Conservation (phyloP, 2,888 invertebrate genomes). For the Archips crataeganus region DNA sequence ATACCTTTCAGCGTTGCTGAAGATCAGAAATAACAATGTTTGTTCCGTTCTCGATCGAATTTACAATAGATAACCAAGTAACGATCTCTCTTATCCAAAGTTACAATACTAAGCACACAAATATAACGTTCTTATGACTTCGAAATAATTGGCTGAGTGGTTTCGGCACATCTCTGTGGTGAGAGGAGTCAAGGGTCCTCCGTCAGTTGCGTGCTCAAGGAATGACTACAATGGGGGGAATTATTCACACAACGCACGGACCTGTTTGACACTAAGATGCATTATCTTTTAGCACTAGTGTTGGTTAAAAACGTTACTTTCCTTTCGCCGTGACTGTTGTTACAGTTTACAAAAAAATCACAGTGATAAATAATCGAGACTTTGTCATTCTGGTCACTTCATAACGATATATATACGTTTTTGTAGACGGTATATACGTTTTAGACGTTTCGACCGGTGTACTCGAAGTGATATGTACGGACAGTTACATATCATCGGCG, state of each 20-base stretch:
- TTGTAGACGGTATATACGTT: too few species aligned
- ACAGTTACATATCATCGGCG: too few species aligned
- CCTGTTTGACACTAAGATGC: slow-evolving; percentile 32
- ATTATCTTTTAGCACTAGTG: slow-evolving; percentile 29
- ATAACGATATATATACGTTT: too few species aligned
- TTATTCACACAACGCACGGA: slow-evolving; percentile 39
- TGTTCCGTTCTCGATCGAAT: too few species aligned
- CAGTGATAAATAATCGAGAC: too few species aligned
- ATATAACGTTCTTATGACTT: slow-evolving; percentile 18
- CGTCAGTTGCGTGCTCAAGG: slow-evolving; percentile 30
- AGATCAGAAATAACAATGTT: not conserved
- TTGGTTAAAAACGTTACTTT: not conserved
- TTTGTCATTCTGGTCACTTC: too few species aligned
- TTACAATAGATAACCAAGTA: not conserved
- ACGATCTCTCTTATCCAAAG: not conserved
- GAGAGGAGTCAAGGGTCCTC: slow-evolving; percentile 34
- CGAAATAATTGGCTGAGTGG: slow-evolving; percentile 36
- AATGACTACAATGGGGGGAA: slow-evolving; percentile 39
- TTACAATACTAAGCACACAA: slow-evolving; percentile 2
- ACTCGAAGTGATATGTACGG: too few species aligned
- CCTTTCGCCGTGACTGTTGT: too few species aligned
- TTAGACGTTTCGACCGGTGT: too few species aligned
- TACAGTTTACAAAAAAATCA: too few species aligned
- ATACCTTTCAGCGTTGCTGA: not conserved
- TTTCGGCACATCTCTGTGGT: slow-evolving; percentile 25